These are phyloP conservation scores for Aphelocoma coerulescens DNA, from an alignment of 2,113 vertebrate genomes.

Conservation along the genomic window DNA sequence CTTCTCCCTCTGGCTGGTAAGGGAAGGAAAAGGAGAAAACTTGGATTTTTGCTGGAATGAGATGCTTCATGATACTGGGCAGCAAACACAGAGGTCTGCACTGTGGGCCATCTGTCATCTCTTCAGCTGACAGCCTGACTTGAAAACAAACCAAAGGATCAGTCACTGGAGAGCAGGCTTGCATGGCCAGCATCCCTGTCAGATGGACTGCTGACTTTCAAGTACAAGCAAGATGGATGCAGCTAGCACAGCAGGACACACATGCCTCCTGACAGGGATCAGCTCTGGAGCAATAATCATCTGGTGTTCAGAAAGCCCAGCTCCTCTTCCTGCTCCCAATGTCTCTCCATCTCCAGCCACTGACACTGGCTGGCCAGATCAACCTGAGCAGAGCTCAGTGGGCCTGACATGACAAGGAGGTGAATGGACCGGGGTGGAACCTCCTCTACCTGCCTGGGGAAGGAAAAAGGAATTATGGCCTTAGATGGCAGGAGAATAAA, in stretches of 20 bases:
- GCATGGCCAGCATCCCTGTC: neutral
- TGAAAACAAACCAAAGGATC: neutral
- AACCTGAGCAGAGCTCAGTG: neutral
- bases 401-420: neutral
- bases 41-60: neutral
- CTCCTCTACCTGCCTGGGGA: neutral
- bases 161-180: neutral
- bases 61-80: neutral
- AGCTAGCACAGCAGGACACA: neutral
- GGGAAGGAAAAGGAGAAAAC: neutral
- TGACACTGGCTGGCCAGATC: neutral
- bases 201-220: neutral
- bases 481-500: neutral
- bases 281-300: neutral
- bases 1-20: neutral
- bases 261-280: neutral
- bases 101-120: conserved; percentile 7
- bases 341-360: neutral
- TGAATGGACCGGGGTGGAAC: neutral
- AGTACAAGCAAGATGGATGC: neutral
- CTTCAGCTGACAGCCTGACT: neutral
- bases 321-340: neutral
- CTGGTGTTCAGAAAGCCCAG: neutral
- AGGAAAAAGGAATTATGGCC: neutral
- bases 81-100: neutral